phyloP scores from a whole-genome alignment of 2,888 invertebrate species.

The Smittia aterrima region DNA sequence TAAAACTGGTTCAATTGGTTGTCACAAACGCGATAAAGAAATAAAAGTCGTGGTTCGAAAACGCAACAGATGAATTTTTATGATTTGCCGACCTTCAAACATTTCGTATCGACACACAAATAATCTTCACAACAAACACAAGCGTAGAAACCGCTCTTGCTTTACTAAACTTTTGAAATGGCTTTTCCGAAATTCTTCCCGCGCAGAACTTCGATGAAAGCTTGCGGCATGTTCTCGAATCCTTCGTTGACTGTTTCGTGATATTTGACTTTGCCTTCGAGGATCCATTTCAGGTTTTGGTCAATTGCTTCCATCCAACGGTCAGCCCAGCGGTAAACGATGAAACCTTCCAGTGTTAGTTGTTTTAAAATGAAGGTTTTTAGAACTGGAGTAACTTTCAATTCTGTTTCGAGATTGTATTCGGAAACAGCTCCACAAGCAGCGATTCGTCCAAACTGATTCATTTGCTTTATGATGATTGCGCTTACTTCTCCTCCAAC shows the following conservation, averaged over 20 bases:
- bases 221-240: constrained; percentile 71
- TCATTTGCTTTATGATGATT: constrained; percentile 66
- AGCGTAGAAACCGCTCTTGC: background rate
- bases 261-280: constrained; percentile 68
- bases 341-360: constrained; percentile 61
- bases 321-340: constrained; percentile 56
- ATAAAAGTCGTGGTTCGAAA: background rate
- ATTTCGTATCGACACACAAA: background rate
- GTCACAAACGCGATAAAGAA: background rate
- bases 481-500: constrained; percentile 67
- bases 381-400: constrained; percentile 54
- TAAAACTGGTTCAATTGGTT: background rate
- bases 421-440: constrained; percentile 69
- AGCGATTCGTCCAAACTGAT: constrained; percentile 62
- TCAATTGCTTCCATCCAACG: constrained; percentile 55
- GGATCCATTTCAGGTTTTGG: constrained; percentile 63
- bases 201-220: constrained; percentile 62
- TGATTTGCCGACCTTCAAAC: background rate
- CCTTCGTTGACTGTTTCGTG: constrained; percentile 68
- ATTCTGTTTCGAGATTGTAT: constrained; percentile 57
- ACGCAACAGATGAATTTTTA: background rate
- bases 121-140: background rate
- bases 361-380: constrained; percentile 58
- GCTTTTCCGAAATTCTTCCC: constrained; percentile 73
- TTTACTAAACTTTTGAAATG: constrained; percentile 60